Percentiles rank a stretch among this genome's conserved stretches.
These are phyloP conservation scores for Bombus sylvicola DNA, from an alignment of 1,140 invertebrate species.

Conservation along the genomic window DNA sequence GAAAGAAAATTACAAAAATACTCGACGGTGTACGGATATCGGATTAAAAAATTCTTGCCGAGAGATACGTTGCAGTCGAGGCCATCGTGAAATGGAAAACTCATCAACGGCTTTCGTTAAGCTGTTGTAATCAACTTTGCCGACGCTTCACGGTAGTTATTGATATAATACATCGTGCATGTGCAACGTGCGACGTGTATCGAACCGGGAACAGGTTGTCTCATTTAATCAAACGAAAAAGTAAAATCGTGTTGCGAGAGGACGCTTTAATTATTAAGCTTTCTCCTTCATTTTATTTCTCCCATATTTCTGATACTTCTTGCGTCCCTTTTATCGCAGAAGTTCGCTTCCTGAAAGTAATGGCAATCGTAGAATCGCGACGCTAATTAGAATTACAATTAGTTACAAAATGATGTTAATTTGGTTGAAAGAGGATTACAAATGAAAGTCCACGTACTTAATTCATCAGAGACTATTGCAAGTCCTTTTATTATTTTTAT, in stretches of 20 bases:
- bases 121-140: constrained; percentile 17
- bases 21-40: background rate
- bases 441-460: too few relatives aligned
- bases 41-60: constrained; percentile 16
- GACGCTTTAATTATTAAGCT: background rate
- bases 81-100: constrained; percentile 19
- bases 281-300: background rate
- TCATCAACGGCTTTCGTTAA: background rate
- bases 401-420: background rate
- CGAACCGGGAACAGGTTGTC: background rate
- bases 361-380: background rate
- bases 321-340: background rate
- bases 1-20: background rate
- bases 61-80: background rate
- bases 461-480: background rate
- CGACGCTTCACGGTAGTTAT: background rate
- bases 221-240: background rate
- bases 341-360: background rate
- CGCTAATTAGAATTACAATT: background rate
- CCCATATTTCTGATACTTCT: background rate
- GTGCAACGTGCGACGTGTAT: background rate
- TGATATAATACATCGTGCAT: background rate
- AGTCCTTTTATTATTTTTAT: background rate
- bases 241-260: background rate
- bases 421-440: too few relatives aligned